Conservation (phyloP, 2,113 vertebrate genomes). For the Speoplatyrhinus poulsoni region DNA sequence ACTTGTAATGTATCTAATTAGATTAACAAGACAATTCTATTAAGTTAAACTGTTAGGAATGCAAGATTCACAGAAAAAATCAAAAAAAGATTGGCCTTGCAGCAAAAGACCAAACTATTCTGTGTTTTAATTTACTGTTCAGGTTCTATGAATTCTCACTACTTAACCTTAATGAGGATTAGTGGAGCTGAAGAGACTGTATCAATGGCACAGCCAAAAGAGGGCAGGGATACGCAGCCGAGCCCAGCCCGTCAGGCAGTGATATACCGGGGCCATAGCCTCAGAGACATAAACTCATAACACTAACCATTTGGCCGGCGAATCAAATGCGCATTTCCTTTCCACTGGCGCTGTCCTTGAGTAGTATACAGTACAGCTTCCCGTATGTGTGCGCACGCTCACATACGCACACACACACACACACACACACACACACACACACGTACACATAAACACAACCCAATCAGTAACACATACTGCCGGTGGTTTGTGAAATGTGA, state of each 20-base stretch:
- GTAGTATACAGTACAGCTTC: not conserved
- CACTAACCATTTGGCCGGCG: constrained; percentile 16
- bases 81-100: not conserved
- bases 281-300: constrained; percentile 23
- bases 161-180: not conserved
- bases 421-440: not conserved
- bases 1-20: constrained; percentile 49
- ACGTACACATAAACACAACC: not conserved
- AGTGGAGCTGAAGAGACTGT: not conserved
- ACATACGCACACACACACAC: not conserved
- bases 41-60: constrained; percentile 34
- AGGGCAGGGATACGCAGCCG: not conserved
- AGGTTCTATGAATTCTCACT: not conserved
- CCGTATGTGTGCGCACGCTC: not conserved
- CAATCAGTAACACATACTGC: not conserved
- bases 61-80: not conserved
- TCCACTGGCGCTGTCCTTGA: too few relatives aligned
- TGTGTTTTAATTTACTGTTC: constrained; percentile 5
- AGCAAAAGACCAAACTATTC: not conserved
- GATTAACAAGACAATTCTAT: constrained; percentile 47
- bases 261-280: constrained; percentile 1
- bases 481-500: constrained; percentile 60
- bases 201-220: not conserved
- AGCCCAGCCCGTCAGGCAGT: constrained; percentile 36
- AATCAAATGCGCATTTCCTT: not conserved